Base-by-base conservation (phyloP, 2,113 vertebrate genomes). In the Numenius arquata region DNA sequence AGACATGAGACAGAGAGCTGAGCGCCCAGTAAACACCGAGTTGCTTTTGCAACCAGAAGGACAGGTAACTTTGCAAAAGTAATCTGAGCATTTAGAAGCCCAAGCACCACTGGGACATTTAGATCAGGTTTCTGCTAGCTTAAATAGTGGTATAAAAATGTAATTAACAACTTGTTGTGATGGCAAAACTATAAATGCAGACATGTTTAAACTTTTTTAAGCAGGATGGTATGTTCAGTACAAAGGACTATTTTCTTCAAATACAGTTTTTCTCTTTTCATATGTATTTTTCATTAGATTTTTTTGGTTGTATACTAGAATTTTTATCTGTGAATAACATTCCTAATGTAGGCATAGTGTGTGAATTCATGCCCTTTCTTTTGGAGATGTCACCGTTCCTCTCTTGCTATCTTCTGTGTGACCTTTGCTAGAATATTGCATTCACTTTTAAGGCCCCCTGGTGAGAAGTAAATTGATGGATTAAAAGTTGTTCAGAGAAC, bases 1-100 rank as follows among this genome's bases (percentile, higher is more conserved):
- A 43, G 53, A 9, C 1, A 5, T 13, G 34, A 65, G 47, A 17
- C 30, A 66, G 40, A 65, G 32, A 36, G 45, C 30, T 66, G 41
- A 78, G 34, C 5, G 5, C n/a, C 43, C 1, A 5, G 18, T 36
- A 48, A 65, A 50, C 15, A 34, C 0, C 2, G 48, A 41, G 25
- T 38, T 85, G n/a, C 13, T 58, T 88, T 85, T 80, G 34, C 16
- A 47, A 36, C 9, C 36, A 26, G n/a, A 76, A 25, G 41, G 47
- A 70, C 18, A 43, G 40, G 56, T 59, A 41, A 16, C 26, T 56
- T 66, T 25, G 11, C 36, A 36, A 23, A 91, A 83, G 29, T 67
- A 22, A 23, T 40, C 25, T 32, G 36, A 61, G 26, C 12, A 32
- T 67, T 85, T 65, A 47, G 56, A 71, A 81, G 30, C 22, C 14